Evolutionary conservation across 2,797 vertebrate species (phyloP).

Genomic region (Esox lucius): DNA sequence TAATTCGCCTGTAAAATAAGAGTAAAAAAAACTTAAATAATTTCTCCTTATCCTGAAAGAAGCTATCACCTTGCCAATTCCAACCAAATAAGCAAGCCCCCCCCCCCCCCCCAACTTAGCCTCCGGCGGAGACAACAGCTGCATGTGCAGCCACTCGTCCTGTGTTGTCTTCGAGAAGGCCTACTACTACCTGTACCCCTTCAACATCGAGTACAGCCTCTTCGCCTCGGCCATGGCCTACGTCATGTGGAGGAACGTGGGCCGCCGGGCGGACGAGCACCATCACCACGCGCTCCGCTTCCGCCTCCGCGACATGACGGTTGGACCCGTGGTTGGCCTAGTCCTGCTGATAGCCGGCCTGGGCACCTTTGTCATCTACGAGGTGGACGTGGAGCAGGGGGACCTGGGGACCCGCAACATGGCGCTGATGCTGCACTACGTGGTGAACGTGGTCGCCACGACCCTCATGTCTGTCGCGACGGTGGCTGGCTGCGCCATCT

Average conservation of each 20-base stretch:
- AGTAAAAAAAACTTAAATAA: not conserved
- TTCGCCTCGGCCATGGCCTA: constrained; percentile 94
- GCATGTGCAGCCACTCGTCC: constrained; percentile 74
- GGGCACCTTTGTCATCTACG: constrained; percentile 86
- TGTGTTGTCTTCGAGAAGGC: constrained; percentile 85
- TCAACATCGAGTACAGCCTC: constrained; percentile 97
- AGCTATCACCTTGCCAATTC: not conserved
- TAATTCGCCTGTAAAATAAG: no score
- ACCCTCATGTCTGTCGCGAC: constrained; percentile 81
- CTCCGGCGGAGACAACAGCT: constrained; percentile 50
- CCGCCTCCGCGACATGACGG: constrained; percentile 69
- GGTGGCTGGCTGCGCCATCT: constrained; percentile 78
- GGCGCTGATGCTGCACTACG: constrained; percentile 83
- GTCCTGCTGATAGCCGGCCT: constrained; percentile 80
- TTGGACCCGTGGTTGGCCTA: constrained; percentile 72
- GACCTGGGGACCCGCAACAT: constrained; percentile 45
- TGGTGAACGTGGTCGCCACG: constrained; percentile 83
- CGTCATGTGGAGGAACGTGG: constrained; percentile 97
- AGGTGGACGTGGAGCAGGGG: constrained; percentile 80
- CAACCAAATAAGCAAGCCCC: not conserved
- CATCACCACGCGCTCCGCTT: constrained; percentile 70
- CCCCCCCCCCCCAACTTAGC: constrained; percentile 50
- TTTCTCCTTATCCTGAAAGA: not conserved
- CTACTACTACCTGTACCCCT: constrained; percentile 92
- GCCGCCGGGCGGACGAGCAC: constrained; percentile 74